Conservation (phyloP, 2,797 vertebrate genomes). For the Morus bassanus region DNA sequence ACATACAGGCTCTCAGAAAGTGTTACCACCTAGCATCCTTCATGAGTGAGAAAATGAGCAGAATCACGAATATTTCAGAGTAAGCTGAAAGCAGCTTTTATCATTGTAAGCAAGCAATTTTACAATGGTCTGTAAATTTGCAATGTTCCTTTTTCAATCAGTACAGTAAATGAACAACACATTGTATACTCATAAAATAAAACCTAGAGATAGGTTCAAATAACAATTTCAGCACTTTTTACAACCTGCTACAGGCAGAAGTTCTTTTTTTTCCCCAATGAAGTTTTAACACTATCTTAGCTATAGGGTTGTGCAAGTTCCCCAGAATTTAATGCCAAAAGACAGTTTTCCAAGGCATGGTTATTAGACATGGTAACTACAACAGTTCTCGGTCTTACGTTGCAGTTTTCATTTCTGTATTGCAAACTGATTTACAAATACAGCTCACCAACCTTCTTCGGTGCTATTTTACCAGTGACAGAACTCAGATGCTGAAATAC, state of each 20-base stretch:
- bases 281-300: neutral
- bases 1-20: neutral
- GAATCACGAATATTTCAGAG: conserved; percentile 18
- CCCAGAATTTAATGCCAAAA: neutral
- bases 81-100: conserved; percentile 26
- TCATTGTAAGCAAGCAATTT: conserved; percentile 44
- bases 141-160: conserved; percentile 48
- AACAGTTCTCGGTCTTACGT: neutral
- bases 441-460: neutral
- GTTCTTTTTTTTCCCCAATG: neutral
- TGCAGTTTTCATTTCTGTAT: neutral
- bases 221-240: conserved; percentile 37
- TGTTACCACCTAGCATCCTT: neutral
- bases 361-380: neutral
- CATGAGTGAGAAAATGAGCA: neutral
- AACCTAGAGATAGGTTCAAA: conserved; percentile 17
- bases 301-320: neutral
- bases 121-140: conserved; percentile 43
- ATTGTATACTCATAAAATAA: conserved; percentile 43
- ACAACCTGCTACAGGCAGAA: conserved; percentile 10
- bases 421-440: neutral
- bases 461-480: neutral
- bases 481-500: neutral
- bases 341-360: neutral
- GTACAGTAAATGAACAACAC: conserved; percentile 38